Percentiles rank a stretch among this genome's conserved stretches.
Conservation (phyloP, 2,113 vertebrate genomes). For the Malurus elegans region DNA sequence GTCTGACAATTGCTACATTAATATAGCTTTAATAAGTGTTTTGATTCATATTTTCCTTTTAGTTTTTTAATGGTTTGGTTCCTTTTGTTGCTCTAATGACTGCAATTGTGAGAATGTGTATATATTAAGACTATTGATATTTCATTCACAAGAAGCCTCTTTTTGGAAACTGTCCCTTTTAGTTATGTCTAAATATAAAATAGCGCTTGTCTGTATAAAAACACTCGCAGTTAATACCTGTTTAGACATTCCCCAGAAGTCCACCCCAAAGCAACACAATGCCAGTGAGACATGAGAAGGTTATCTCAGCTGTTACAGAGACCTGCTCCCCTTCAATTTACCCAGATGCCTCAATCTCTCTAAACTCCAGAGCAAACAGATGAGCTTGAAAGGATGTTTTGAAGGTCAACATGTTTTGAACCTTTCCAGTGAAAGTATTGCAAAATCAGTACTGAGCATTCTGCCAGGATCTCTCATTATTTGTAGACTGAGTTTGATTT, state of each 20-base stretch:
- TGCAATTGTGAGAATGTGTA: background rate
- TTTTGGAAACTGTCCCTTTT: background rate
- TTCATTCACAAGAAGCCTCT: background rate
- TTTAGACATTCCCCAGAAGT: background rate
- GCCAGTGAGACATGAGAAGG: background rate
- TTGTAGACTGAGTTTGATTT: background rate
- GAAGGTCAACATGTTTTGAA: background rate
- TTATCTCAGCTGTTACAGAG: background rate
- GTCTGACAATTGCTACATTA: background rate
- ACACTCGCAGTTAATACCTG: background rate
- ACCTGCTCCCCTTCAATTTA: background rate
- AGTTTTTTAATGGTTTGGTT: background rate
- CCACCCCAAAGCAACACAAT: background rate
- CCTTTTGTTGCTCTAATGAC: background rate
- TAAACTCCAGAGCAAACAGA: background rate
- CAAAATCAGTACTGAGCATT: background rate
- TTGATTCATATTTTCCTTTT: background rate
- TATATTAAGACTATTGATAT: background rate
- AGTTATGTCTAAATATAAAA: background rate
- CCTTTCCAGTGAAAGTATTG: background rate
- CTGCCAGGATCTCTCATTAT: background rate
- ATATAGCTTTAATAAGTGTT: background rate
- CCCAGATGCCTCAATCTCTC: background rate
- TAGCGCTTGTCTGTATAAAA: background rate
- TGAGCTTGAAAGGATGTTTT: background rate